Base-by-base conservation (phyloP, 2,113 vertebrate genomes). In the Mobula hypostoma region DNA sequence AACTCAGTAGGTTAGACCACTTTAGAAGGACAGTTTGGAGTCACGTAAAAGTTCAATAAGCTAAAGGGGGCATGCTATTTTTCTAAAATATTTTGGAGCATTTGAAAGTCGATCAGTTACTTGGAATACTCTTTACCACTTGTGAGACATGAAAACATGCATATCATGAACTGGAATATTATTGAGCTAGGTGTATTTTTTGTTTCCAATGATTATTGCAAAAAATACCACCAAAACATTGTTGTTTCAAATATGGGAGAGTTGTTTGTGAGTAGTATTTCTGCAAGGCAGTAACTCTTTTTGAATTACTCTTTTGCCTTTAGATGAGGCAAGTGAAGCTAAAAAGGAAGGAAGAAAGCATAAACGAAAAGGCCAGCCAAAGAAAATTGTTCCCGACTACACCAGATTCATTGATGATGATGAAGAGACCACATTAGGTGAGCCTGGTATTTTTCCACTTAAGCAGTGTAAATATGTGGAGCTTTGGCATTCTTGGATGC, bases 311-410 rank as follows among this genome's bases (percentile, higher is more conserved):
- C 61, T 17, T 17, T 68, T 11, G 24, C 63, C n/a, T 32, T 68
- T 63, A 95, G 87, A 95, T 95, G 95, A 94, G 85, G 94, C 94
- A 92, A 32, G 94, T 63, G 94, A 95, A 82, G 79, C 78, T 94
- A 58, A 68, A 68, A 95, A 94, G 36, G 90, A 74, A 95, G 72
- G 92, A 88, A 14, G 40, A 94, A 94, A 95, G 29, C 74, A 85
- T 58, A 95, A 29, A 83, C 95, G 94, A 85, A 95, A 95, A 94
- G 94, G 94, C 32, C 95, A 93, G 94, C 80, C 61, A 19, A 95
- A 94, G 94, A 95, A 95, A 94, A 78, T 76, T 21, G 94, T 94
- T 94, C 94, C 94, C 70, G 94, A 66, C 95, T 70, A 94, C 95
- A 94, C 95, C 95, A 94, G 94, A 92, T 94, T 94, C 29, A 77